These are phyloP conservation scores for Marmota monax DNA, from an alignment of 2,113 vertebrate species.

Conservation along the genomic window DNA sequence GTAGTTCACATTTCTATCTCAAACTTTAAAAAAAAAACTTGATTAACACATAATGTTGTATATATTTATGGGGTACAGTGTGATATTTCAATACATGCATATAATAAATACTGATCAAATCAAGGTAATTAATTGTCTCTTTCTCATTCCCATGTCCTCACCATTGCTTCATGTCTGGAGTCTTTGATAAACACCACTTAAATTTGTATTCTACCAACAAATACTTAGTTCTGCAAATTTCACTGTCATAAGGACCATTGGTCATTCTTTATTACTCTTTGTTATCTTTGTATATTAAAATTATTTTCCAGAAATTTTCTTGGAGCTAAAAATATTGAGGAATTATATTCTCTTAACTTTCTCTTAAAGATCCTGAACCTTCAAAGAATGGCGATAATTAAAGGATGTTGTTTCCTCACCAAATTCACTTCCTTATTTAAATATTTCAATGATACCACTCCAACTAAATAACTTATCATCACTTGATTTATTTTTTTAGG, in stretches of 20 bases:
- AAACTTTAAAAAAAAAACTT: neutral
- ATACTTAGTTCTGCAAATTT: neutral
- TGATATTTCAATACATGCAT: neutral
- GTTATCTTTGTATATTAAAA: neutral
- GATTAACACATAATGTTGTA: neutral
- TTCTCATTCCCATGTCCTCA: neutral
- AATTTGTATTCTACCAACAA: neutral
- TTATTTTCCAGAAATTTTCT: neutral
- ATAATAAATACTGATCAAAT: neutral
- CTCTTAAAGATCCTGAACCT: neutral
- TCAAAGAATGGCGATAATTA: neutral
- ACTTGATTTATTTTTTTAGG: neutral
- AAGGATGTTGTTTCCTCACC: neutral
- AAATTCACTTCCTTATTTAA: slow-evolving; percentile 11
- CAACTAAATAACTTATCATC: neutral
- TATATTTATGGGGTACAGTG: neutral
- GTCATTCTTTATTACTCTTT: neutral
- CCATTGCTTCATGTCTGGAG: neutral
- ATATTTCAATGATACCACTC: neutral
- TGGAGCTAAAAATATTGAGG: neutral
- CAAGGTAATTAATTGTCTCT: neutral
- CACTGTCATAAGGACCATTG: neutral
- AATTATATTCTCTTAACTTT: neutral
- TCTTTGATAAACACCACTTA: neutral
- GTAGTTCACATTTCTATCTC: neutral